phyloP scores from a whole-genome alignment of 2,113 vertebrate genomes.

The Sceloporus undulatus region DNA sequence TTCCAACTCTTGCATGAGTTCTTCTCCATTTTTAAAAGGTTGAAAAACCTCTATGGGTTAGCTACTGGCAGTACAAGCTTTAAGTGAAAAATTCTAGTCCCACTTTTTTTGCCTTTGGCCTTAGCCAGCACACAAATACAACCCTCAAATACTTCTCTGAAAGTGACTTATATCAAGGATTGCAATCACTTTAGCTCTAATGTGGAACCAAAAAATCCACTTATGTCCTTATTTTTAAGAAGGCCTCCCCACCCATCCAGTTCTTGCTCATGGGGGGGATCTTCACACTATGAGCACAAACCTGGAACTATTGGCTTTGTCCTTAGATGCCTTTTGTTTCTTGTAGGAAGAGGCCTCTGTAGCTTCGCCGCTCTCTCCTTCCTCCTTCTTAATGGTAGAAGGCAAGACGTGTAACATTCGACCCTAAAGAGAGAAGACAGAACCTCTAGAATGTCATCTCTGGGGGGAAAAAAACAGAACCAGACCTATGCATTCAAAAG shows the following conservation, averaged over 20 bases:
- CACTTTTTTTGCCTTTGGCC: not conserved
- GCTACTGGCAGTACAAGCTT: too few relatives aligned
- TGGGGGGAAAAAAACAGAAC: not conserved
- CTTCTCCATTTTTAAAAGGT: too few relatives aligned
- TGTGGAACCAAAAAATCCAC: not conserved
- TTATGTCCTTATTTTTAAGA: not conserved
- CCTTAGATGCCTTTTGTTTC: slow-evolving; percentile 88
- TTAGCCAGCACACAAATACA: too few relatives aligned
- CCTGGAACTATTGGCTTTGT: slow-evolving; percentile 92
- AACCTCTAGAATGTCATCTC: not conserved
- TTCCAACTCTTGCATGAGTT: too few relatives aligned
- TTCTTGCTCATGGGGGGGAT: too few relatives aligned
- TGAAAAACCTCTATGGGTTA: too few relatives aligned
- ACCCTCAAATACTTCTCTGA: too few relatives aligned
- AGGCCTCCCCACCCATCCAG: not conserved
- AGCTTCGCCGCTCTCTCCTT: slow-evolving; percentile 61
- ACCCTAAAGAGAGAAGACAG: slow-evolving; percentile 77
- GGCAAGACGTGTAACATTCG: slow-evolving; percentile 94
- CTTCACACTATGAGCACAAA: slow-evolving; percentile 52
- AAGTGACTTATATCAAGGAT: too few relatives aligned
- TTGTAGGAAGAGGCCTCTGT: slow-evolving; percentile 88
- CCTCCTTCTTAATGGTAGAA: slow-evolving; percentile 91
- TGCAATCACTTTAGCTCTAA: too few relatives aligned
- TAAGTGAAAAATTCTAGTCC: not conserved
- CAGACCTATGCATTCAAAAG: not conserved